Evolutionary conservation across 2,888 invertebrate species (phyloP).

Genomic region (Caenorhabditis becei): DNA sequence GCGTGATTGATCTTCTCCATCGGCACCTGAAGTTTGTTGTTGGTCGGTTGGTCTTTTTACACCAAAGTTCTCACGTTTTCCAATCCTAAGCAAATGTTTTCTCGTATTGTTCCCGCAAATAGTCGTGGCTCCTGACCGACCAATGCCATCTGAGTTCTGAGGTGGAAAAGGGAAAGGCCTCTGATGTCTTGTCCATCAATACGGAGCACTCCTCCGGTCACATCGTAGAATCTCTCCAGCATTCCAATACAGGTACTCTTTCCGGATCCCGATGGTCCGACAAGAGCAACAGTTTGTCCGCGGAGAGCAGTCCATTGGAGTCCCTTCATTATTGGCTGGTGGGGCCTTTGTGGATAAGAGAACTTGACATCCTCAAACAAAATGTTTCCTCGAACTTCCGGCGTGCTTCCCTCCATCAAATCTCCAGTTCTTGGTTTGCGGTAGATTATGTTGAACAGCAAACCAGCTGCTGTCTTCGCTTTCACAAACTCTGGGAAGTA

Average conservation of each 20-base stretch:
- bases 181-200: constrained; percentile 85
- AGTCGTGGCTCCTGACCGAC: constrained; percentile 95
- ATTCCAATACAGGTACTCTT: constrained; percentile 92
- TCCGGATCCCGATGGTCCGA: constrained; percentile 90
- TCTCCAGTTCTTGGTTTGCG: constrained; percentile 82
- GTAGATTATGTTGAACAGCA: constrained; percentile 81
- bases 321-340: constrained; percentile 78
- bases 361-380: constrained; percentile 81
- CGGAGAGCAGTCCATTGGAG: constrained; percentile 80
- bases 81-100: constrained; percentile 92
- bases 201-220: constrained; percentile 84
- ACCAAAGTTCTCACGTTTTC: constrained; percentile 57
- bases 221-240: constrained; percentile 90
- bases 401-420: constrained; percentile 56
- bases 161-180: constrained; percentile 86
- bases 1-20: constrained; percentile 72
- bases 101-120: constrained; percentile 90
- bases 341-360: constrained; percentile 82
- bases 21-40: constrained; percentile 55
- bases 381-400: constrained; percentile 80
- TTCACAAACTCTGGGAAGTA: constrained; percentile 83
- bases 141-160: constrained; percentile 90
- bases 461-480: constrained; percentile 82
- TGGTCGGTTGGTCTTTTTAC: constrained; percentile 6
- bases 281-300: constrained; percentile 81